Evolutionary conservation across 1,140 invertebrate genomes (phyloP).

Genomic region (Formica selysi): DNA sequence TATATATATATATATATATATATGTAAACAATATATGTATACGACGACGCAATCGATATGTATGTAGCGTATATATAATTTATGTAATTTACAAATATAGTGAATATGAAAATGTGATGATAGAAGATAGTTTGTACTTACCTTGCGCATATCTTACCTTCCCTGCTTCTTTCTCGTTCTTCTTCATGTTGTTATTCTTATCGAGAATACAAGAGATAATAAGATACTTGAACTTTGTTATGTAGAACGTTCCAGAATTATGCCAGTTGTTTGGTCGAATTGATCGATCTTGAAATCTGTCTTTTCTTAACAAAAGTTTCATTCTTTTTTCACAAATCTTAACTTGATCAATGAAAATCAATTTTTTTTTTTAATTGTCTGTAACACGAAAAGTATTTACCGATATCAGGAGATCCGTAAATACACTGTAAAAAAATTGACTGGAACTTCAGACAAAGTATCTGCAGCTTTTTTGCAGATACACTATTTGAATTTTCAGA

Average conservation of each 20-base stretch:
- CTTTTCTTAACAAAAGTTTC: not conserved
- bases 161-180: not conserved
- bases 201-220: not conserved
- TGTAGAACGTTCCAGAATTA: not conserved
- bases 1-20: no score
- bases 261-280: no score
- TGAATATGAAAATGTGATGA: not conserved
- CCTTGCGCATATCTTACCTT: not conserved
- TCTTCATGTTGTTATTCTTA: not conserved
- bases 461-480: no score
- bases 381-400: slow-evolving; percentile 10
- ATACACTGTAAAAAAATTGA: no score
- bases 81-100: no score
- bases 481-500: no score
- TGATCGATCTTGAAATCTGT: not conserved
- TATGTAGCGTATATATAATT: not conserved
- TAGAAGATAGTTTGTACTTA: slow-evolving; percentile 12
- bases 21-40: not conserved
- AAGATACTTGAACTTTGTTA: not conserved
- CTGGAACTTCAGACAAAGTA: no score
- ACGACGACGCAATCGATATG: no score
- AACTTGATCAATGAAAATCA: not conserved
- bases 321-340: not conserved
- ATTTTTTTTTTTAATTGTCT: slow-evolving; percentile 1
- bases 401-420: not conserved